Conservation (phyloP, 2,888 invertebrate genomes). For the Pocota personata region DNA sequence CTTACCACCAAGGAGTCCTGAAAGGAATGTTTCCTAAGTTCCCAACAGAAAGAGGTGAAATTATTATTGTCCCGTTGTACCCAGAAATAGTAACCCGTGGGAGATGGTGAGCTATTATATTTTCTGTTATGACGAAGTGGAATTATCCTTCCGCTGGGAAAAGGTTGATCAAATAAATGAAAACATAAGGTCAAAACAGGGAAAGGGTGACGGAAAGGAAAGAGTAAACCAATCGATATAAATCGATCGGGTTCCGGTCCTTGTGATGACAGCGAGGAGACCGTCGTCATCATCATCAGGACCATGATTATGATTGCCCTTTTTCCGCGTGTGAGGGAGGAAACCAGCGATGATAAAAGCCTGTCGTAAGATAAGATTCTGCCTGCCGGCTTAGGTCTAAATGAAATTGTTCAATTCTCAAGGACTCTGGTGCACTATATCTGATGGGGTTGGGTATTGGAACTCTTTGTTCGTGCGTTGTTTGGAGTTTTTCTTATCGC, state of each 20-base stretch:
- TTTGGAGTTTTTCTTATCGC: slow-evolving; percentile 1
- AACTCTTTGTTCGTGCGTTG: not conserved
- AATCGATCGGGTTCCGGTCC: slow-evolving; percentile 10
- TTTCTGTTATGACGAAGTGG: not conserved
- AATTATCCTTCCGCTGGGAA: not conserved
- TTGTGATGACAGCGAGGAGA: not conserved
- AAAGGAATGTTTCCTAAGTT: not conserved
- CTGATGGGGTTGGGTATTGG: not conserved
- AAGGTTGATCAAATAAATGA: not conserved
- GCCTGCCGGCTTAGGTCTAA: not conserved
- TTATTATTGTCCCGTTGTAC: not conserved
- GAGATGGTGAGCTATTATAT: not conserved
- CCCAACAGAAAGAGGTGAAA: not conserved
- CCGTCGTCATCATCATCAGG: slow-evolving; percentile 10
- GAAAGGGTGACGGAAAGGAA: not conserved
- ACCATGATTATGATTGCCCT: slow-evolving; percentile 39
- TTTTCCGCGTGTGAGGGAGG: not conserved
- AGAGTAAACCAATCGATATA: slow-evolving; percentile 14
- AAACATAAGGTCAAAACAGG: not conserved
- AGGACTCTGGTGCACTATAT: slow-evolving; percentile 8
- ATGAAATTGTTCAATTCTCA: not conserved
- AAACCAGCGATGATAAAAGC: slow-evolving; percentile 2
- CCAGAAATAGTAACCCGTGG: not conserved
- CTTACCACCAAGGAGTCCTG: not conserved
- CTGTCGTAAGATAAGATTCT: slow-evolving; percentile 10